These are phyloP conservation scores for Argynnis bischoffii DNA, from an alignment of 2,888 invertebrate genomes.

Conservation along the genomic window DNA sequence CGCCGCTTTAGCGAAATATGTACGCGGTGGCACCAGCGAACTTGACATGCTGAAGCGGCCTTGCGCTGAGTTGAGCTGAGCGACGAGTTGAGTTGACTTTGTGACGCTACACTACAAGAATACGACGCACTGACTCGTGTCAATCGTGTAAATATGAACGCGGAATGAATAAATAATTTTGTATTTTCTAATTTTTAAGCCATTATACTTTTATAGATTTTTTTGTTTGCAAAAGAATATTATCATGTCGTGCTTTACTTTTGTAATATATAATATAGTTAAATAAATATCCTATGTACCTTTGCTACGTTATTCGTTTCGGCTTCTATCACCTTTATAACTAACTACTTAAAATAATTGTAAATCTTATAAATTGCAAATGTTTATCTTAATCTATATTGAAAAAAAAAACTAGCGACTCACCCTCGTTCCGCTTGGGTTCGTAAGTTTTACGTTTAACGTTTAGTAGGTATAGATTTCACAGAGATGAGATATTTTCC, in stretches of 20 bases:
- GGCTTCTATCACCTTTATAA: too few species aligned
- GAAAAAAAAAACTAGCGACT: too few species aligned
- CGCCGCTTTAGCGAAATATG: conserved; percentile 76
- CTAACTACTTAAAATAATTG: too few species aligned
- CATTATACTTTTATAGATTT: not conserved
- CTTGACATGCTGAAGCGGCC: conserved; percentile 74
- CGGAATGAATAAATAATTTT: conserved; percentile 12
- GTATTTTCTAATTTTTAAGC: not conserved
- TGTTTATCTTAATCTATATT: too few species aligned
- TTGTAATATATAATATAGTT: too few species aligned
- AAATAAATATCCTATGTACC: too few species aligned
- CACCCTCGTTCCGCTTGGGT: too few species aligned
- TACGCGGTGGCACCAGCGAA: conserved; percentile 73
- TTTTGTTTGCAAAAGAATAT: not conserved
- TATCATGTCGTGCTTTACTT: not conserved
- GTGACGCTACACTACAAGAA: conserved; percentile 35
- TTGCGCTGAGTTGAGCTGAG: conserved; percentile 42
- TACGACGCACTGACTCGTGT: conserved; percentile 44
- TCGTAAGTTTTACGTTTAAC: too few species aligned
- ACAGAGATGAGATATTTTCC: too few species aligned
- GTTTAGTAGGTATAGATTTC: too few species aligned
- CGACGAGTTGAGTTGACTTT: conserved; percentile 41
- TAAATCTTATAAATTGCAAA: too few species aligned
- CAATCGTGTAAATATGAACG: conserved; percentile 33
- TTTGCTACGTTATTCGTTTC: too few species aligned